A percentile compares a stretch with the other conserved stretches of the same genome.
These are phyloP conservation scores for Silurus lanzhouensis DNA, from an alignment of 2,797 vertebrate species.

Conservation along the genomic window DNA sequence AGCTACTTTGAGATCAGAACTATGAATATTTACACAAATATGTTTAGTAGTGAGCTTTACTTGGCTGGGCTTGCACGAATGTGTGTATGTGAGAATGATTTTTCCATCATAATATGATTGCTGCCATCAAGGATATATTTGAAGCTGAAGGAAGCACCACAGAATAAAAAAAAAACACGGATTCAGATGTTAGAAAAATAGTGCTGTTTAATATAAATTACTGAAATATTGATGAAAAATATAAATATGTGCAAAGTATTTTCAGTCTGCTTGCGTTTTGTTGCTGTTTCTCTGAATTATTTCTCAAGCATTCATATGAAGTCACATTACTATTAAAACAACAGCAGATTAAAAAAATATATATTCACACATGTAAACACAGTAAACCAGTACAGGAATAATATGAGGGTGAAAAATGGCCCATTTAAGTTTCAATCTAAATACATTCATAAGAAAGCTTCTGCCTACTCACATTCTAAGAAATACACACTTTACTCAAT, in stretches of 20 bases:
- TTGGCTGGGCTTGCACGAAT: neutral
- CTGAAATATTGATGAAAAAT: slow-evolving; percentile 85
- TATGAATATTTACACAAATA: slow-evolving; percentile 25
- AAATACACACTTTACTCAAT: slow-evolving; percentile 44
- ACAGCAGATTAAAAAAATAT: slow-evolving; percentile 64
- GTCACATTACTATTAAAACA: slow-evolving; percentile 73
- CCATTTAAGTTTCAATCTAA: slow-evolving; percentile 48
- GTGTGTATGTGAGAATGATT: neutral
- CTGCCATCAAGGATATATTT: too few relatives aligned
- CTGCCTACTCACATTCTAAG: slow-evolving; percentile 38
- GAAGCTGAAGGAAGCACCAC: slow-evolving; percentile 39
- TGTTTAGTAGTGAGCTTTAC: neutral
- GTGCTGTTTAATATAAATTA: slow-evolving; percentile 99
- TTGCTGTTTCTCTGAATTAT: neutral
- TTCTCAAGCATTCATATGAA: slow-evolving; percentile 83
- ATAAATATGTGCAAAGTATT: slow-evolving; percentile 99
- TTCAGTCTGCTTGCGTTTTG: slow-evolving; percentile 66
- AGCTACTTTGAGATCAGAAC: slow-evolving; percentile 10
- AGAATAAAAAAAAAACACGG: slow-evolving; percentile 42
- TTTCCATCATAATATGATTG: too few relatives aligned
- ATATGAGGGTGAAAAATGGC: slow-evolving; percentile 53
- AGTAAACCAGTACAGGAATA: slow-evolving; percentile 62
- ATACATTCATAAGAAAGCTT: slow-evolving; percentile 70
- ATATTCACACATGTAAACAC: slow-evolving; percentile 83
- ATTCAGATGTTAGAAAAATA: slow-evolving; percentile 85